A percentile compares a stretch with the other conserved stretches of the same genome.
Conservation (phyloP, 2,797 vertebrate genomes). For the Lerista edwardsae region DNA sequence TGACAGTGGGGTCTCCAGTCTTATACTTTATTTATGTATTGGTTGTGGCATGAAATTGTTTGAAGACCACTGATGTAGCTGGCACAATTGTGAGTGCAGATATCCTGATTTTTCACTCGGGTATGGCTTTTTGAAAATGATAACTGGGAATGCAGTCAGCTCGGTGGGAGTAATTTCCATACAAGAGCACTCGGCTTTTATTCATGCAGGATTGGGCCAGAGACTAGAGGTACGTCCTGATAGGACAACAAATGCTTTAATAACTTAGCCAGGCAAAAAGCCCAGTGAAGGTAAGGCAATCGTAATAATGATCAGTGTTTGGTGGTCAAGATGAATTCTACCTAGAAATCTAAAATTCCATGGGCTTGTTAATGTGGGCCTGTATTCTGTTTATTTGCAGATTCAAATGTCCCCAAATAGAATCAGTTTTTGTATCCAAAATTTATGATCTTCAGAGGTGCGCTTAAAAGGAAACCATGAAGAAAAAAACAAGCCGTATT, state of each 20-base stretch:
- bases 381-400: not conserved
- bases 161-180: too few species aligned
- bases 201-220: not conserved
- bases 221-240: not conserved
- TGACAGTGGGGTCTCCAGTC: too few species aligned
- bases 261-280: not conserved
- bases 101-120: too few species aligned
- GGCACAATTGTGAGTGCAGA: too few species aligned
- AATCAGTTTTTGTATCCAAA: not conserved
- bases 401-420: not conserved
- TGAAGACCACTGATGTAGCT: too few species aligned
- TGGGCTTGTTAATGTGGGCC: not conserved
- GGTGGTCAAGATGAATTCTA: not conserved
- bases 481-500: not conserved
- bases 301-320: not conserved
- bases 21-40: too few species aligned
- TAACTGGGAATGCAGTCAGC: too few species aligned
- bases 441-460: not conserved
- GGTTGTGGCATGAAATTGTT: too few species aligned
- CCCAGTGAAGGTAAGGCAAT: not conserved
- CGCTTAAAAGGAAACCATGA: not conserved
- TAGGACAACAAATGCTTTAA: not conserved
- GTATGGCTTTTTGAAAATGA: too few species aligned
- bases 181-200: not conserved
- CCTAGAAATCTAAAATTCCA: not conserved